Percentiles rank a stretch among this genome's conserved stretches.
Evolutionary conservation across 1,140 invertebrate species (phyloP).

Genomic region (Drosophila sp.): DNA sequence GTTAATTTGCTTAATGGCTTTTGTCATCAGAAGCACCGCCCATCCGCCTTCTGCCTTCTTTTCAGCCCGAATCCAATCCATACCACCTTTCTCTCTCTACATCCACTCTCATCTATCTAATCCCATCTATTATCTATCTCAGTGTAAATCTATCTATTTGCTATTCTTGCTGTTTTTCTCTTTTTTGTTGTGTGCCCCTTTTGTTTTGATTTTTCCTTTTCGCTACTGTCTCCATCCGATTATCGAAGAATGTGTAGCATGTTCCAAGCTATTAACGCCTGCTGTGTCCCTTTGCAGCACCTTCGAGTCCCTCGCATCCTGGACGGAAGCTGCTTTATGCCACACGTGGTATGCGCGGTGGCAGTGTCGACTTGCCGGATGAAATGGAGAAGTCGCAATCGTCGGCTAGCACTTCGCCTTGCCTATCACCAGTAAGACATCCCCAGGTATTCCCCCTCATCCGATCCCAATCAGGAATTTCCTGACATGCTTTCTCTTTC

Average conservation of each 20-base stretch:
- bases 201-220: neutral
- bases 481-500: conserved; percentile 14
- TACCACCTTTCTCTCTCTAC: conserved; percentile 12
- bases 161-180: conserved; percentile 26
- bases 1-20: conserved; percentile 8
- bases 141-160: neutral
- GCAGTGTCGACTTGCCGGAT: conserved; percentile 95
- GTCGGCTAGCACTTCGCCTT: conserved; percentile 95
- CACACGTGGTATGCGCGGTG: conserved; percentile 91
- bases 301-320: conserved; percentile 92
- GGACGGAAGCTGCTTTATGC: conserved; percentile 89
- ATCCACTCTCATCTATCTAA: conserved; percentile 13
- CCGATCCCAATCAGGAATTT: conserved; percentile 19
- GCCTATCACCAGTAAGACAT: conserved; percentile 91
- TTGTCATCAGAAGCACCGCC: conserved; percentile 16
- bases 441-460: conserved; percentile 77
- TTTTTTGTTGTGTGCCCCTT: neutral
- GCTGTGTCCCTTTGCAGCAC: conserved; percentile 86
- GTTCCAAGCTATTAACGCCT: conserved; percentile 57
- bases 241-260: conserved; percentile 34
- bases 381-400: conserved; percentile 95
- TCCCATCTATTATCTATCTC: conserved; percentile 28
- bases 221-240: conserved; percentile 25
- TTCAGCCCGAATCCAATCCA: neutral
- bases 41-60: neutral